Evolutionary conservation across 2,888 invertebrate genomes (phyloP).

Genomic region (Agriopis leucophaearia): DNA sequence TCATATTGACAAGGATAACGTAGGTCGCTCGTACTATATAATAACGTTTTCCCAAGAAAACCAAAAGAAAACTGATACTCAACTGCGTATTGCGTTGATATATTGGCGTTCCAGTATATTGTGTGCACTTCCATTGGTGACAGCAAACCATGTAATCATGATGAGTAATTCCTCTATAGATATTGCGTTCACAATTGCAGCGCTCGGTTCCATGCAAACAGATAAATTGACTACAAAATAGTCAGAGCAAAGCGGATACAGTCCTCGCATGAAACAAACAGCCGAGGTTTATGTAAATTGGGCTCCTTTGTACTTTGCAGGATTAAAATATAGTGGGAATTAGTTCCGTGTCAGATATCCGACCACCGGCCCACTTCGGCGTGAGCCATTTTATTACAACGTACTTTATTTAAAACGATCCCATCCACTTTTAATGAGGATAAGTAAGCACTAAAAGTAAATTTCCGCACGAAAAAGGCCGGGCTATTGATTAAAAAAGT

Average conservation of each 20-base stretch:
- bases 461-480: constrained; percentile 36
- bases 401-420: constrained; percentile 69
- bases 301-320: constrained; percentile 83
- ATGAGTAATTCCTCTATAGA: constrained; percentile 37
- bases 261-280: constrained; percentile 83
- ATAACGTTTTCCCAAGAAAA: constrained; percentile 3
- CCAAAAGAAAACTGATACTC: constrained; percentile 2
- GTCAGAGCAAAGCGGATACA: constrained; percentile 79
- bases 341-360: constrained; percentile 84
- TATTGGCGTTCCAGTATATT: not conserved
- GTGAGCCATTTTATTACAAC: constrained; percentile 74
- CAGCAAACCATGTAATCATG: constrained; percentile 30
- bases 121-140: constrained; percentile 3
- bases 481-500: constrained; percentile 56
- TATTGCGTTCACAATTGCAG: constrained; percentile 38
- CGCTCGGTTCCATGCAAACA: constrained; percentile 64
- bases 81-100: not conserved
- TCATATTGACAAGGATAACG: constrained; percentile 13
- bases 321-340: constrained; percentile 85
- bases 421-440: constrained; percentile 54
- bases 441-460: constrained; percentile 46
- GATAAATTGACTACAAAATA: constrained; percentile 80
- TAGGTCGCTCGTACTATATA: not conserved
- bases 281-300: constrained; percentile 85
- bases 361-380: constrained; percentile 65